A percentile compares a stretch with the other conserved stretches of the same genome.
Evolutionary conservation across 2,888 invertebrate genomes (phyloP).

Genomic region (Bombylius major): DNA sequence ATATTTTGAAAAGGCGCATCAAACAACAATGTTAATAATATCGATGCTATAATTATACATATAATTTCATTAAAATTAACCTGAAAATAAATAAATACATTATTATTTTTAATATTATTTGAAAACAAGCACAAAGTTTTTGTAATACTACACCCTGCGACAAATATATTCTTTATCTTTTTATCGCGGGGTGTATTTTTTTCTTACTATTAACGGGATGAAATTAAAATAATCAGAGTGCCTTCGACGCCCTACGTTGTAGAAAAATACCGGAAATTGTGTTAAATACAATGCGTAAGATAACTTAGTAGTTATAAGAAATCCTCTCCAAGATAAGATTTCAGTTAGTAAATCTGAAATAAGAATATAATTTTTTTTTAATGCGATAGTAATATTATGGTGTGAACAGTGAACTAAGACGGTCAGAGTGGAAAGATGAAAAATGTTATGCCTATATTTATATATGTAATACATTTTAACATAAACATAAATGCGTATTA

Average conservation of each 20-base stretch:
- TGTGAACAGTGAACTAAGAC: too few relatives aligned
- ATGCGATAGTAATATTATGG: too few relatives aligned
- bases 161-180: background rate
- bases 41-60: constrained; percentile 44
- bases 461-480: too few relatives aligned
- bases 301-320: constrained; percentile 51
- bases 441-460: background rate
- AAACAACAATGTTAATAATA: constrained; percentile 46
- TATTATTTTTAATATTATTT: background rate
- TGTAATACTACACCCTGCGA: background rate
- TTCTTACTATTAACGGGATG: constrained; percentile 42
- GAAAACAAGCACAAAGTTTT: too few relatives aligned
- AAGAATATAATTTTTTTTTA: constrained; percentile 1
- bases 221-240: constrained; percentile 46
- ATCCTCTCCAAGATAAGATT: constrained; percentile 46
- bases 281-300: constrained; percentile 58
- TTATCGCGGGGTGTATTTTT: background rate
- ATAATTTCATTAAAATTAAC: constrained; percentile 47
- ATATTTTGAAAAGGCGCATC: constrained; percentile 58
- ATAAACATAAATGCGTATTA: too few relatives aligned
- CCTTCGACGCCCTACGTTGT: constrained; percentile 49
- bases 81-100: constrained; percentile 32
- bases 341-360: constrained; percentile 42
- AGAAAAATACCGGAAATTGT: constrained; percentile 60
- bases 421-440: background rate